These are phyloP conservation scores for Thamnaconus septentrionalis DNA, from an alignment of 2,113 vertebrate genomes.

Conservation along the genomic window DNA sequence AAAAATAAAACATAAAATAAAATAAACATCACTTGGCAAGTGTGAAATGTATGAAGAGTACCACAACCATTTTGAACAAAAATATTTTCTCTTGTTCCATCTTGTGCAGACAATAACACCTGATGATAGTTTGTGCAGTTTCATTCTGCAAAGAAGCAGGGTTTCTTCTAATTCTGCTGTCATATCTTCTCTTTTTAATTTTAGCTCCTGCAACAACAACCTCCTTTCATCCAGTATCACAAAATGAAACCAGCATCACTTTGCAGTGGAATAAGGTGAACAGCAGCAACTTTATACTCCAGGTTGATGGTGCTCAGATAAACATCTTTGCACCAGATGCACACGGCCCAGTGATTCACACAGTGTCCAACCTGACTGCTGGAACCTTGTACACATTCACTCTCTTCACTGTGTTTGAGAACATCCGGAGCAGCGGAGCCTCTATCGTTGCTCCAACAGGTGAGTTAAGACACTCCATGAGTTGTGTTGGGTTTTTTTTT, in stretches of 20 bases:
- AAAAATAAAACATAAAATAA: too few species aligned
- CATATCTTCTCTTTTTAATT: too few species aligned
- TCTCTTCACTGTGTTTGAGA: slow-evolving; percentile 29
- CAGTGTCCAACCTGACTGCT: not conserved
- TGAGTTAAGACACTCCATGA: slow-evolving; percentile 4
- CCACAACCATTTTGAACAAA: too few species aligned
- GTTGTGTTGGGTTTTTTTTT: too few species aligned
- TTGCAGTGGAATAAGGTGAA: slow-evolving; percentile 20
- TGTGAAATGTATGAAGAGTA: too few species aligned
- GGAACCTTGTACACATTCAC: slow-evolving; percentile 19
- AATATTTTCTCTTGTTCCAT: too few species aligned
- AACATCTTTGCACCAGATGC: not conserved
- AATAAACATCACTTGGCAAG: too few species aligned
- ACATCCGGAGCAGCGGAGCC: slow-evolving; percentile 9
- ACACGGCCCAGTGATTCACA: not conserved
- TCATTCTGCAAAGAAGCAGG: too few species aligned
- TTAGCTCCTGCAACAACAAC: not conserved
- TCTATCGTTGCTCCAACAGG: slow-evolving; percentile 12
- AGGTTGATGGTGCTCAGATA: fast-evolving
- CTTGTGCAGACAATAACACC: too few species aligned
- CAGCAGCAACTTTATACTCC: not conserved
- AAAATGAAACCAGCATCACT: slow-evolving; percentile 31
- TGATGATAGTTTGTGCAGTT: too few species aligned
- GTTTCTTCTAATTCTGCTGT: too few species aligned
- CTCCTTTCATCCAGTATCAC: not conserved